Evolutionary conservation across 2,888 invertebrate species (phyloP).

Genomic region (Punctoribates punctum): DNA sequence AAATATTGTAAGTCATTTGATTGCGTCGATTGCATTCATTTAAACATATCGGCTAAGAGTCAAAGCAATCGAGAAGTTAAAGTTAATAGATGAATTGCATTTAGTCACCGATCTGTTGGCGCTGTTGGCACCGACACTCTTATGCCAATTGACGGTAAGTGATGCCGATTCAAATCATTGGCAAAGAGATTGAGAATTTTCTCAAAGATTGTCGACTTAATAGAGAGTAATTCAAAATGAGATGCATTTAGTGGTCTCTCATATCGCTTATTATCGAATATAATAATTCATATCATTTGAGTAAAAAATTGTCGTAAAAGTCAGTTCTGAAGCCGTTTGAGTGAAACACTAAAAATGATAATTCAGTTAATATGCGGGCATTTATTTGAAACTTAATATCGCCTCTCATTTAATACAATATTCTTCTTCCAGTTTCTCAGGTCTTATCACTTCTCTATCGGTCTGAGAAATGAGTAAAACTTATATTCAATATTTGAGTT

Average conservation of each 20-base stretch:
- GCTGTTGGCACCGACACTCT: slow-evolving; percentile 11
- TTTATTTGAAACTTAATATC: slow-evolving; percentile 31
- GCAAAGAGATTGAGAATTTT: neutral
- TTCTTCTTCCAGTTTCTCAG: neutral
- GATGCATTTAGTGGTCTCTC: neutral
- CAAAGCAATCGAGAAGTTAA: slow-evolving; percentile 11
- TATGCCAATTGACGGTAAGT: slow-evolving; percentile 5
- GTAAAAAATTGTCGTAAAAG: neutral
- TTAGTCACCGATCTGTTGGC: neutral
- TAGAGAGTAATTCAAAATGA: neutral
- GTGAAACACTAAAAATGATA: slow-evolving; percentile 19
- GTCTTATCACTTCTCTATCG: slow-evolving; percentile 15
- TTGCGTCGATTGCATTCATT: slow-evolving; percentile 27
- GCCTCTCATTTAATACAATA: slow-evolving; percentile 1
- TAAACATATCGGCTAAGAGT: slow-evolving; percentile 27
- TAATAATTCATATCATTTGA: neutral
- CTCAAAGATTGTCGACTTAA: neutral
- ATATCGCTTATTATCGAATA: slow-evolving; percentile 4
- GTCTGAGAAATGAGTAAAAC: neutral
- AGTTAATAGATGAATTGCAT: slow-evolving; percentile 17
- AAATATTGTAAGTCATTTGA: slow-evolving; percentile 16
- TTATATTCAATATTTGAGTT: neutral
- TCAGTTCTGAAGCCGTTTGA: slow-evolving; percentile 11
- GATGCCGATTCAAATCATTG: slow-evolving; percentile 26
- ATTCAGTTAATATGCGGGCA: slow-evolving; percentile 32